These are phyloP conservation scores for Drosophila navojoa DNA, from an alignment of 1,140 invertebrate genomes.

Conservation along the genomic window DNA sequence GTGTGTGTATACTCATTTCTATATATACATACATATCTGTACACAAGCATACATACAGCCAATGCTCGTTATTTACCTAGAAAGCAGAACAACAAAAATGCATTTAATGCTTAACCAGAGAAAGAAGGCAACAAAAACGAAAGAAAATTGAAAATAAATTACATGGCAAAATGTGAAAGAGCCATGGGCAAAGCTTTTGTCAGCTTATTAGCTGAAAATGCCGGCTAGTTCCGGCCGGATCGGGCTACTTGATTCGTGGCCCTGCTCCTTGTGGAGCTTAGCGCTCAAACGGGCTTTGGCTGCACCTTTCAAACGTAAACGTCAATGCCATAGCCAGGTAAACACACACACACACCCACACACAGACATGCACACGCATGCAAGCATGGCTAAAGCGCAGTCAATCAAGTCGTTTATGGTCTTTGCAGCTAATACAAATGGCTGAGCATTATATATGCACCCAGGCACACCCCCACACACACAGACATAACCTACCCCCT, in stretches of 20 bases:
- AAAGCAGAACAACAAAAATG: no score
- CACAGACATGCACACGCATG: neutral
- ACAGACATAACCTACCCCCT: no score
- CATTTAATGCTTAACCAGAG: no score
- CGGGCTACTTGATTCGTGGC: slow-evolving; percentile 1
- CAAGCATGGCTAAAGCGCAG: neutral
- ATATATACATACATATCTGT: no score
- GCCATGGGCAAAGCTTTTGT: neutral
- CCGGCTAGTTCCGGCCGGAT: slow-evolving; percentile 4
- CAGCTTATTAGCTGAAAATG: slow-evolving; percentile 10
- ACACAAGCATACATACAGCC: no score
- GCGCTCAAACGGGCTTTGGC: neutral
- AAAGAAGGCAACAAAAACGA: neutral
- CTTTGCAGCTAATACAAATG: slow-evolving; percentile 3
- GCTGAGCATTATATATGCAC: neutral
- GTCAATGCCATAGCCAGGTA: slow-evolving; percentile 10
- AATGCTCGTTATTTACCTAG: no score
- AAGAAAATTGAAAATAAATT: slow-evolving; percentile 18
- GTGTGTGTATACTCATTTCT: no score
- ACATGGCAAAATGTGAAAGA: slow-evolving; percentile 7
- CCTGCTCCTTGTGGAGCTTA: slow-evolving; percentile 1
- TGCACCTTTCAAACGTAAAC: slow-evolving; percentile 1
- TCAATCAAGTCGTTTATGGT: slow-evolving; percentile 4
- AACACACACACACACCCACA: slow-evolving; percentile 11
- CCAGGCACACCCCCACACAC: neutral